phyloP scores from a whole-genome alignment of 2,888 invertebrate species.

The Melieria omissa region DNA sequence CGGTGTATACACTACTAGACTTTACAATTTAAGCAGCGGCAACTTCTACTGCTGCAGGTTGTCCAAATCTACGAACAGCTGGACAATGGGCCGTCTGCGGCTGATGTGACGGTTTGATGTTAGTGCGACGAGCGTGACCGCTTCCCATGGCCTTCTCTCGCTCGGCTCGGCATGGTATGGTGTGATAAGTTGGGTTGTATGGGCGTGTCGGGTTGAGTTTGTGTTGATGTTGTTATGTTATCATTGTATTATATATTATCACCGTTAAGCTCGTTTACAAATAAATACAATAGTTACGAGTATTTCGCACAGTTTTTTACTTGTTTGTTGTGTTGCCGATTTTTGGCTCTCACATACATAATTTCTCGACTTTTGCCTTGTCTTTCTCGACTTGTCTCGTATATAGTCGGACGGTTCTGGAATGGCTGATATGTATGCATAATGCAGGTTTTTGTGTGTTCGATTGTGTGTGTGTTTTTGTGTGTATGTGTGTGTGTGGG shows the following conservation, averaged over 20 bases:
- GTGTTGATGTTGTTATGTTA: background rate
- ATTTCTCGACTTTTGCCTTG: background rate
- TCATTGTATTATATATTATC: slow-evolving; percentile 25
- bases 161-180: too few relatives aligned
- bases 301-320: background rate
- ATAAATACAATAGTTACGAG: slow-evolving; percentile 6
- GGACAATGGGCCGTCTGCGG: too few relatives aligned
- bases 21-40: background rate
- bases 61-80: background rate
- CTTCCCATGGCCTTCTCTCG: too few relatives aligned
- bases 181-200: too few relatives aligned
- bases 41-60: background rate
- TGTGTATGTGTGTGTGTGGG: slow-evolving; percentile 6
- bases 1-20: slow-evolving; percentile 7
- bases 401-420: background rate
- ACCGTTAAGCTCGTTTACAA: slow-evolving; percentile 24
- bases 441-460: background rate
- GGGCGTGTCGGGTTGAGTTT: too few relatives aligned
- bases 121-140: too few relatives aligned
- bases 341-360: background rate
- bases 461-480: slow-evolving; percentile 10
- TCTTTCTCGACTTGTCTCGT: background rate
- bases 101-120: too few relatives aligned
- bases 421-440: background rate
- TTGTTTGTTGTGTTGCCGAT: background rate